These are phyloP conservation scores for Poicephalus gulielmi DNA, from an alignment of 2,113 vertebrate species.

Conservation along the genomic window DNA sequence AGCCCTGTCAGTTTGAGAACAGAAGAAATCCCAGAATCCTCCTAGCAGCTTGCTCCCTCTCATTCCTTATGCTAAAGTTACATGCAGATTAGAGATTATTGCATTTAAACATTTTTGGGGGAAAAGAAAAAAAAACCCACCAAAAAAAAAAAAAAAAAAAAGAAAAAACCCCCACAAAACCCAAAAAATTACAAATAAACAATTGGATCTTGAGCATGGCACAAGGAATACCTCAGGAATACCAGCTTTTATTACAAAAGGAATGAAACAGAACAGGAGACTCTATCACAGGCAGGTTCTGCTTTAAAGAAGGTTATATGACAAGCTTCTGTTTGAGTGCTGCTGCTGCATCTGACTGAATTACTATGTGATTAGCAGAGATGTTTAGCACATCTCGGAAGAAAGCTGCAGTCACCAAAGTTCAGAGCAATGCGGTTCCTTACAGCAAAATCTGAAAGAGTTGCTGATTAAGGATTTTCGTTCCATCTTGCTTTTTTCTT, in stretches of 20 bases:
- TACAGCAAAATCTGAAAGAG: background rate
- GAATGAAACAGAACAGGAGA: background rate
- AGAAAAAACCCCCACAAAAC: too few species aligned
- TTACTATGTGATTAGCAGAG: background rate
- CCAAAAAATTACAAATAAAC: background rate
- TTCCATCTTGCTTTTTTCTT: background rate
- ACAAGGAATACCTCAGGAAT: background rate
- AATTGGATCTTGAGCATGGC: background rate
- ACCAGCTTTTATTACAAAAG: background rate
- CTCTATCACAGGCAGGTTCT: background rate
- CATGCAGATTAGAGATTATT: background rate
- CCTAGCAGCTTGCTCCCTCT: background rate
- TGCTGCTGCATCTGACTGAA: background rate
- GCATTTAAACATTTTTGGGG: background rate
- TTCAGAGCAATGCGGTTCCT: background rate
- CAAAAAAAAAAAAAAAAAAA: too few species aligned
- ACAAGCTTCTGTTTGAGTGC: background rate
- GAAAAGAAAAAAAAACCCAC: too few species aligned
- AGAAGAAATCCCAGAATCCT: background rate
- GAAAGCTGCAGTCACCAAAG: background rate
- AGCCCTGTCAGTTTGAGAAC: background rate
- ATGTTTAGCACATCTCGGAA: background rate
- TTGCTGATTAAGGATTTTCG: background rate
- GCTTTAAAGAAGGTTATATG: background rate
- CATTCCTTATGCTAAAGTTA: background rate